These are phyloP conservation scores for Entomobrya multifasciata DNA, from an alignment of 2,888 invertebrate species.

Conservation along the genomic window DNA sequence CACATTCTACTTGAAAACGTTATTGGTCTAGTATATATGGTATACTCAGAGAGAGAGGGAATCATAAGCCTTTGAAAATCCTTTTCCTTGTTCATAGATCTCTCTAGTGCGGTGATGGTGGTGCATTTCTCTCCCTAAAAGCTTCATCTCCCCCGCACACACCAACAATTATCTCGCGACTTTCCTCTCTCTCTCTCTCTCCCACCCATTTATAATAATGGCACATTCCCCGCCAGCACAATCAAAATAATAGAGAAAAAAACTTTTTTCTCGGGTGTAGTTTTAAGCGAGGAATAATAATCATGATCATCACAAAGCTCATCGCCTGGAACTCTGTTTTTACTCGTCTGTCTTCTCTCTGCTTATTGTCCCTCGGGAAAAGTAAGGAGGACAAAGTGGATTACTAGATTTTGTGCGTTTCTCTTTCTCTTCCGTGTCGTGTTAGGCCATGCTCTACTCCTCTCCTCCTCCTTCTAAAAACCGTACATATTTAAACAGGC, in stretches of 20 bases:
- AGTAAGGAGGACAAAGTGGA: conserved; percentile 38
- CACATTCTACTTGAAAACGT: conserved; percentile 12
- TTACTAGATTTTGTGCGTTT: conserved; percentile 40
- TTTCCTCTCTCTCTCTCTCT: background rate
- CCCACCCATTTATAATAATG: conserved; percentile 29
- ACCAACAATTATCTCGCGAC: conserved; percentile 12
- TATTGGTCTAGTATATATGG: no score
- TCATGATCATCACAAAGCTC: conserved; percentile 17
- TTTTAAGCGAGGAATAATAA: conserved; percentile 27
- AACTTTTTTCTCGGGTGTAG: background rate
- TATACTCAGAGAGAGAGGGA: no score
- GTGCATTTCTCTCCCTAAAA: no score
- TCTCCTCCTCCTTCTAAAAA: background rate
- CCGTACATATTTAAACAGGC: conserved; percentile 26
- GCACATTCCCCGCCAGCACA: conserved; percentile 22
- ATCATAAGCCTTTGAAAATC: background rate
- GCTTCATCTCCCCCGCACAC: background rate
- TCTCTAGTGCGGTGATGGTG: no score
- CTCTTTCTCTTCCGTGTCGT: background rate
- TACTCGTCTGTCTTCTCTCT: background rate
- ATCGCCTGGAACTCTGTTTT: conserved; percentile 7
- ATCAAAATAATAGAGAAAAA: conserved; percentile 24
- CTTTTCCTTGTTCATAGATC: background rate
- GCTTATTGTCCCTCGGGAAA: conserved; percentile 7
- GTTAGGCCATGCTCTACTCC: background rate